Base-by-base conservation (phyloP, 2,113 vertebrate species). In the Cairina moschata region DNA sequence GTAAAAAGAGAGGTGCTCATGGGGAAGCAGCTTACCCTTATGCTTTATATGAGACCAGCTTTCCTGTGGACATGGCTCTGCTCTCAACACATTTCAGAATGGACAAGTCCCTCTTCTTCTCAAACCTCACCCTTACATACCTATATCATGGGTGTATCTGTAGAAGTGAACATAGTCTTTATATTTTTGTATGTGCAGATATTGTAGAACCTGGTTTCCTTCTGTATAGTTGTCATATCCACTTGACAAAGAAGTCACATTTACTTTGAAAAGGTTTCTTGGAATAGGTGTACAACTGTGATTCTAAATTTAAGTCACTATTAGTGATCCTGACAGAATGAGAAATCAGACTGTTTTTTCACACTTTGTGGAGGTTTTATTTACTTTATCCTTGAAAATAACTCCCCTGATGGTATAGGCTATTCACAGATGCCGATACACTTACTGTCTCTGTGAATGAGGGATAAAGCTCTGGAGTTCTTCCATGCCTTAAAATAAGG, bases 371-470 rank as follows among this genome's bases (percentile, higher is more conserved):
- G 94, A 97, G 95, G 76, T 97, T 98, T 98, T 97, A 96, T 95
- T 97, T 98, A 96, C 94, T 95, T 97, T 97, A 95, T 97, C 81
- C 83, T 97, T 96, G 93, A 84, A 90, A 95, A 93, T 88, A 93
- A 94, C 83, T 96, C 34, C 94, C 76, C 80, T 95, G 95, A 96
- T 91, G 90, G 86, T 94, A 88, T 81, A 69, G 90, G 86, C 63
- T 83, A 26, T 94, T 97, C 96, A 91, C 96, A 89, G 92, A 96
- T 95, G 90, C 38, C 40, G 83, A 48, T 69, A 88, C 71, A 95
- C 87, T 97, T 93, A 94, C 88, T 97, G 96, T 96, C 95, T 93
- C 80, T 71, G 29, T 83, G 75, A 93, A 96, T 96, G 97, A 98
- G 93, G 94, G 89, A 96, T 77, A 75, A 94, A 97, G 84, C 95